Base-by-base conservation (phyloP, 2,113 vertebrate species). In the Loxodonta africana region DNA sequence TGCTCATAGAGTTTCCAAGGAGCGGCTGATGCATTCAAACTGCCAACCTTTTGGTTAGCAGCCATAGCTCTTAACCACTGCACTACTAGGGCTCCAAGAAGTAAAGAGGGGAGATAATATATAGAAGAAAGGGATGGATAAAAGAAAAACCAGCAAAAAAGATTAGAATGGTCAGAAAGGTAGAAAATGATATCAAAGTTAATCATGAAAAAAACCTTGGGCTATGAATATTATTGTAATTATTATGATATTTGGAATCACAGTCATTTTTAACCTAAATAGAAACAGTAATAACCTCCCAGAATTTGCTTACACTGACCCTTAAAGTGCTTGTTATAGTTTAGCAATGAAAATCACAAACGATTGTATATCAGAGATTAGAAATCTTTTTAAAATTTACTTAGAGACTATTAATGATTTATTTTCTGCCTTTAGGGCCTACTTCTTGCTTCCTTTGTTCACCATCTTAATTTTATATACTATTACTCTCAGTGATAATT, bases 101-200 rank as follows among this genome's bases (percentile, higher is more conserved):
- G 23, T 80, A 18, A 41, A 77, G 37, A 14, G 44, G 26, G 41
- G 21, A 8, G 28, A 25, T 48, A 80, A 15, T 28, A 46, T 20
- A 7, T 62, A 23, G 23, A 73, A 73, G 69, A n/a, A 83, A 23
- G 11, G 48, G 6, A 14, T 91, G 6, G 51, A 0, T 51, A 78
- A n/a, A 73, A 93, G 46, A 76, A 95, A 87, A 87, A 8, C 28
- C 33, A 69, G 17, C 5, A 62, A 46, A 73, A 82, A 62, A 57
- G 76, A 57, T 77, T 83, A 92, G 63, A 74, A 83, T 60, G 25
- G 14, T 88, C n/a, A 74, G 51, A 57, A 83, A 62, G 28, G 60
- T 37, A 77, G 60, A 51, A 94, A 90, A 82, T 90, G 33, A 94
- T 46, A 91, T 97, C 26, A 92, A 14, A 67, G 65, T 95, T 97